Evolutionary conservation across 2,797 vertebrate species (phyloP), one percentile per base, ranked within the genome.

Genomic region (Danio aesculapii): DNA sequence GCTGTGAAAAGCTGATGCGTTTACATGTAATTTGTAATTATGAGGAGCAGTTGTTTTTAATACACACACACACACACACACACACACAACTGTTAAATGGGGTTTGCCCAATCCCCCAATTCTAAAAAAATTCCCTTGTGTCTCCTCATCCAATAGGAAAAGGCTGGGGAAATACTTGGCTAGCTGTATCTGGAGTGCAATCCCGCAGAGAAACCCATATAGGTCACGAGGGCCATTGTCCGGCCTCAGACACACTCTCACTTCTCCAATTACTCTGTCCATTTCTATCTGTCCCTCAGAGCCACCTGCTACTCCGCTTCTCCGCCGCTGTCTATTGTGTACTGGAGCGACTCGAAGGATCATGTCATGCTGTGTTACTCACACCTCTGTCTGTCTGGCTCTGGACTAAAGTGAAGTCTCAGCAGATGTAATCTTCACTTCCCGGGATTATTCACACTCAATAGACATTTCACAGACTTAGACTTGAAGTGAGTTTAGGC

Each of bases 341-440:
- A 79, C 57, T 1, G 58, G 68, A 71, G 39, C 10, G 6, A 4
- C 50, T 70, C 49, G 57, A 55, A 53, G 61, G 58, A 63, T 73
- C 69, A 80, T 71, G 77, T 79, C 77, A 62, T 62, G 77, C 14
- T 4, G 50, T 80, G 78, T 80, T 80, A 80, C 68, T 73, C 78
- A 73, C 78, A 66, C 59, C 17, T 72, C 68, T 72, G 19, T 63
- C 58, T 79, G 47, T 53, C 77, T 64, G 68, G 59, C 59, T 62
- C 77, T 14, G 5, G 11, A 63, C 59, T 55, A 30, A 80, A 64
- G 16, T 30, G 19, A 73, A 73, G 58, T 13, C 50, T 57, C 50
- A 30, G 77, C 49, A 55, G 77, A 80, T 80, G 78, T 21, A 46
- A 73, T 80, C 77, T 71, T 63, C 50, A 55, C 69, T 80, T 63